phyloP scores from a whole-genome alignment of 2,797 vertebrate genomes.

The Siniperca scherzeri region DNA sequence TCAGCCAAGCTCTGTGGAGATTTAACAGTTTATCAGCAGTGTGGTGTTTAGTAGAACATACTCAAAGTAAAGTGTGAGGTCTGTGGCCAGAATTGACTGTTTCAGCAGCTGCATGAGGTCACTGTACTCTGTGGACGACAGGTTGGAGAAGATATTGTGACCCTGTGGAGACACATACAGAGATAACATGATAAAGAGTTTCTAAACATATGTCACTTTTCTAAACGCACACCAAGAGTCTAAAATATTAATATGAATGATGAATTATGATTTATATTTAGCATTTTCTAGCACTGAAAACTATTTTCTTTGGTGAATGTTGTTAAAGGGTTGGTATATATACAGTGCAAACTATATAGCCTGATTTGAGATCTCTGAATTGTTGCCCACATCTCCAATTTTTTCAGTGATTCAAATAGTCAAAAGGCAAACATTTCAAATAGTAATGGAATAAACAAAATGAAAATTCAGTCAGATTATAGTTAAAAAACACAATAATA shows the following conservation, averaged over 20 bases:
- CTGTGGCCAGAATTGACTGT: slow-evolving; percentile 98
- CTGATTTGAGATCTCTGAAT: not conserved
- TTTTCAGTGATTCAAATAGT: not conserved
- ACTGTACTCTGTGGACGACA: slow-evolving; percentile 97
- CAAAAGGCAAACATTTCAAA: not conserved
- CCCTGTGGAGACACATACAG: slow-evolving; percentile 89
- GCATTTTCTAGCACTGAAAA: not conserved
- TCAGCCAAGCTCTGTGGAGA: slow-evolving; percentile 23
- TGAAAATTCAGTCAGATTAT: not conserved
- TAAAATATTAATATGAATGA: not conserved
- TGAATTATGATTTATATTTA: slow-evolving; percentile 13
- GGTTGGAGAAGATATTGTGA: slow-evolving; percentile 99
- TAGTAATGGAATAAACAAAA: no score
- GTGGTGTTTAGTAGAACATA: slow-evolving; percentile 80
- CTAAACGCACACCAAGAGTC: slow-evolving; percentile 3
- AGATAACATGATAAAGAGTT: slow-evolving; percentile 50
- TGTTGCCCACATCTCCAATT: not conserved
- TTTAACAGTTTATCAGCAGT: slow-evolving; percentile 34
- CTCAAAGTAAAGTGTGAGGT: slow-evolving; percentile 99
- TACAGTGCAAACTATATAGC: not conserved
- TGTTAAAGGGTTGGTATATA: not conserved
- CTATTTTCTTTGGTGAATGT: not conserved
- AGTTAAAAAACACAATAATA: not conserved
- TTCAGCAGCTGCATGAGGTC: slow-evolving; percentile 99
- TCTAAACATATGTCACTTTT: not conserved